Base-by-base conservation (phyloP, 2,113 vertebrate genomes). In the Clarias gariepinus region DNA sequence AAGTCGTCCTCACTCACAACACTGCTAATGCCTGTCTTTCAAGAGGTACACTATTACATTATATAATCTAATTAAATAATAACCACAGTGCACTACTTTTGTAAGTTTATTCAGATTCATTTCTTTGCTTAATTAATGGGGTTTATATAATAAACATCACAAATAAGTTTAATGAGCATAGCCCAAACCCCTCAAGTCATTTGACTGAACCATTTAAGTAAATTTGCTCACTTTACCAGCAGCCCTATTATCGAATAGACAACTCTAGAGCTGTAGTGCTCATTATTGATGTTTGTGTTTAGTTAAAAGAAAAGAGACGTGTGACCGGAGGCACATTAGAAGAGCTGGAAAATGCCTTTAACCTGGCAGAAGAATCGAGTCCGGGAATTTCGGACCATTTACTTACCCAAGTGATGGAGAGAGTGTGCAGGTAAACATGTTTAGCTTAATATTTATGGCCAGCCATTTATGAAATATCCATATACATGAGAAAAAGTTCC, bases 261-360 rank as follows among this genome's bases (percentile, higher is more conserved):
- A 36, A 18, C 11, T 74, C 12, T 28, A 10, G 12, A 58, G 4
- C 28, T 19, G 2, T 74, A 3, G 23, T 13, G 57, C 25, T 53
- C 5, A 61, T 60, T 76, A 60, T 15, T 28, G 10, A 4, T 47
- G 15, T 74, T 16, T 80, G 19, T 58, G 18, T 87, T n/a, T 64
- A 90, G 88, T 25, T 88, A 19, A 87, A 87, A 41, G 84, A 88
- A 81, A 84, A 99, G 93, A 96, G 97, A 89, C 95, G 93, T 91
- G 96, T 95, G 81, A 96, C 93, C 0, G 97, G 97, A 0, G 96
- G 96, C 30, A 97, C 98, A 4, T 96, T 99, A 76, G 97, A 99
- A 91, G 98, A 99, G 93, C 95, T 99, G 93, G 98, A 99, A 92
- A 99, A 99, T 0, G 98, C 98, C 86, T 99, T 99, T 63, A 98